These are phyloP conservation scores for Mormyrops attenuatus DNA, from an alignment of 2,797 vertebrate genomes.

Conservation along the genomic window DNA sequence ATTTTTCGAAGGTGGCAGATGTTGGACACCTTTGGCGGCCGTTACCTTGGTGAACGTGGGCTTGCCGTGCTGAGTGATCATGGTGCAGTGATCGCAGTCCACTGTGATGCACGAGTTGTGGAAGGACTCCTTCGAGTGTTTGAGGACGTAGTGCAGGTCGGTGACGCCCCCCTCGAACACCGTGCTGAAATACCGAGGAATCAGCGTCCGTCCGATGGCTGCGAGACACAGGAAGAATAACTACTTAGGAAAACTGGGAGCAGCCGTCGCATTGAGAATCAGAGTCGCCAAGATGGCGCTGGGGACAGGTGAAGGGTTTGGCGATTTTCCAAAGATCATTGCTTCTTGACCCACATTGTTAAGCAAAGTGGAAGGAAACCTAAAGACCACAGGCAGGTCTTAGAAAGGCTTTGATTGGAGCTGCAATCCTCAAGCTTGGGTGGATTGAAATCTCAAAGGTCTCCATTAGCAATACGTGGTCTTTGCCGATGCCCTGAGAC, in stretches of 20 bases:
- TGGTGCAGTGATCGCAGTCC: constrained; percentile 98
- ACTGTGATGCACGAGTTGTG: constrained; percentile 98
- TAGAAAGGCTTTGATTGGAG: neutral
- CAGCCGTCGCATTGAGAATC: neutral
- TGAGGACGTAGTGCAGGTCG: constrained; percentile 97
- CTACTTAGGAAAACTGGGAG: neutral
- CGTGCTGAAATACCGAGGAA: constrained; percentile 98
- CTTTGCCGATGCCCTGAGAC: neutral
- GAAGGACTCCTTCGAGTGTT: constrained; percentile 98
- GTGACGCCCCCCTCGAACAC: constrained; percentile 98
- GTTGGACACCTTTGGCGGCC: constrained; percentile 27
- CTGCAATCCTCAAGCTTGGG: neutral
- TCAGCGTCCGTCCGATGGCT: constrained; percentile 97
- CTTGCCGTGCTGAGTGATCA: constrained; percentile 98
- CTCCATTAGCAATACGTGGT: constrained; percentile 10
- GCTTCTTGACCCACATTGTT: neutral
- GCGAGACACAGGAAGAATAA: constrained; percentile 26
- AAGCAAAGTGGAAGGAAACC: neutral
- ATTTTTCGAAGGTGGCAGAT: neutral
- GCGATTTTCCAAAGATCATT: neutral
- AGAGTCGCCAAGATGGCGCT: neutral
- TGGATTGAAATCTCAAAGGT: neutral
- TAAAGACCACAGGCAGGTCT: neutral
- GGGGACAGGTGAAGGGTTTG: neutral
- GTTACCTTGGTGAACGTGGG: constrained; percentile 99